Evolutionary conservation across 2,888 invertebrate species (phyloP), one percentile per base, ranked within the genome.

Genomic region (Macrophya annulata): DNA sequence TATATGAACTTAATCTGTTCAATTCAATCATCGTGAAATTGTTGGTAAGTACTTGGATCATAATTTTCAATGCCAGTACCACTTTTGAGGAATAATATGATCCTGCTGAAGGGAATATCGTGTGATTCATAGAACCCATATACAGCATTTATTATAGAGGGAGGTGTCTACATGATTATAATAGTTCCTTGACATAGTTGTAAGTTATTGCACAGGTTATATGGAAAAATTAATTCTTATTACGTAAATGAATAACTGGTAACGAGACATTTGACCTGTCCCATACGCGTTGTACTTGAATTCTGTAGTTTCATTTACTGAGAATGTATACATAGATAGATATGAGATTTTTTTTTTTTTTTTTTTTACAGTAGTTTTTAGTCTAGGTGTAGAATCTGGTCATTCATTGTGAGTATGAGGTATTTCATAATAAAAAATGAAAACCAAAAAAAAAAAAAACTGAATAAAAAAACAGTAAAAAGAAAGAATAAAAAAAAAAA

Each of bases 111-210:
- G 31, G 6, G 0, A 37, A 37, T 6, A 12, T 68, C 37, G 31
- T 5, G 17, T 5, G 17, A 25, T 68, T 31, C 31, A 31, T 31
- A 31, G 1, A 2, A 31, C 3, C 3, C 1, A 37, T 4, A 6
- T n/a, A n/a, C 72, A 25, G 45, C 40, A 40, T 6, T 37, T 21
- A 10, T 37, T 21, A 9, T 10, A 40, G 40, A 21, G 25, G 21
- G n/a, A 45, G 45, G 72, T 6, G 17, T 74, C 45, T 74, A 45
- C 45, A 45, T 74, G 21, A 74, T 45, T 43, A 21, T 45, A 74
- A 55, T 6, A 77, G 77, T 77, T 77, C 55, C 77, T 77, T 77
- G 77, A 77, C 77, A 55, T 31, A 51, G 55, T 55, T 77, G 17
- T 37, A 55, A 77, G 77, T 55, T 77, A 55, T 77, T 55, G 55